A percentile compares a stretch with the other conserved stretches of the same genome.
phyloP scores from a whole-genome alignment of 2,113 vertebrate genomes.

The Hippocampus zosterae region DNA sequence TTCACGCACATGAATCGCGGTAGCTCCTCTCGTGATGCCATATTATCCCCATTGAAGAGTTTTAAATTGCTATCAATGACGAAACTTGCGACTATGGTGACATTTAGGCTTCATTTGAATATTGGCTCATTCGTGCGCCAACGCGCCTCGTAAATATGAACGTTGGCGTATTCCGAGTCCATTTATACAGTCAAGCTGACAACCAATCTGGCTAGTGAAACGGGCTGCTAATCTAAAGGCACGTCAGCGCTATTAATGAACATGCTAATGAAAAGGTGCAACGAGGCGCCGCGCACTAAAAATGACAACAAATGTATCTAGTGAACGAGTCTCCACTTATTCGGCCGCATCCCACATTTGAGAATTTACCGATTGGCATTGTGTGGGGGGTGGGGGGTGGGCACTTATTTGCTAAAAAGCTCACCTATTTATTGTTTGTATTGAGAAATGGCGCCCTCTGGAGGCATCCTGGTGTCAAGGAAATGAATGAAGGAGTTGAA shows the following conservation, averaged over 20 bases:
- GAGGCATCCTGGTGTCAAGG: too few relatives aligned
- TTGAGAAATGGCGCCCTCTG: too few relatives aligned
- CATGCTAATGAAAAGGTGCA: not conserved
- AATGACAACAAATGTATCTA: not conserved
- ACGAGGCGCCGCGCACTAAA: too few relatives aligned
- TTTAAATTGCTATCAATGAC: not conserved
- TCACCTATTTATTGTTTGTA: too few relatives aligned
- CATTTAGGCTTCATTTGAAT: constrained; percentile 13
- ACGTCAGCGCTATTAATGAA: not conserved
- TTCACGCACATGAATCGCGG: not conserved
- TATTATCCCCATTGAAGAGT: not conserved
- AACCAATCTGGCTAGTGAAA: not conserved
- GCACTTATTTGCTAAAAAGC: too few relatives aligned
- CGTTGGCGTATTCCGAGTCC: not conserved
- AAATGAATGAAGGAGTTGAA: too few relatives aligned
- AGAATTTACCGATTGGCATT: too few relatives aligned
- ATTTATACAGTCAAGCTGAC: not conserved
- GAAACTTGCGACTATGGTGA: constrained; percentile 1
- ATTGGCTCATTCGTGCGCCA: not conserved
- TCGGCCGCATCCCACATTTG: too few relatives aligned
- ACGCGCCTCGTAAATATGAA: constrained; percentile 1
- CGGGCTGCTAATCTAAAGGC: not conserved
- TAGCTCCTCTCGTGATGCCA: not conserved
- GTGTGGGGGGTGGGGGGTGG: too few relatives aligned
- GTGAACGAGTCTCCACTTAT: not conserved